These are phyloP conservation scores for Chaitophorus viminalis DNA, from an alignment of 2,888 invertebrate genomes.

Conservation along the genomic window DNA sequence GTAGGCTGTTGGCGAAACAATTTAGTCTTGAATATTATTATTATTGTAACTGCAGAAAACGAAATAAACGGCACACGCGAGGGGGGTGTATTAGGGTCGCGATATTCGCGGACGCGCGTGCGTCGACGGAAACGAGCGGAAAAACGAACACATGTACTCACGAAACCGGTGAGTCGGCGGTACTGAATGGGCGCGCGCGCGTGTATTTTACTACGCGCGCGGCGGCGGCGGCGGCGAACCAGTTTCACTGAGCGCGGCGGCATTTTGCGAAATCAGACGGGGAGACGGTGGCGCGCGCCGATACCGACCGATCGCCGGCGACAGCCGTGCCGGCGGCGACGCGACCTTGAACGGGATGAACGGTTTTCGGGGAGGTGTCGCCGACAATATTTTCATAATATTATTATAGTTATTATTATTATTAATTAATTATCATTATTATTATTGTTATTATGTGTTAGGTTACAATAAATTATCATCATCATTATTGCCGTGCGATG, in stretches of 20 bases:
- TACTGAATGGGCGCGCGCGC: conserved; percentile 53
- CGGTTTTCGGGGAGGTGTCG: conserved; percentile 16
- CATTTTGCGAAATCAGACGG: conserved; percentile 46
- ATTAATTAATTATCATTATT: too few species aligned
- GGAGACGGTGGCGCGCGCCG: background rate
- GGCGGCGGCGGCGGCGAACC: conserved; percentile 53
- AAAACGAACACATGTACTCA: conserved; percentile 23
- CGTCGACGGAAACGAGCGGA: background rate
- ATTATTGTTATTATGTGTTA: too few species aligned
- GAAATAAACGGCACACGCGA: background rate
- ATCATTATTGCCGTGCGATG: too few species aligned
- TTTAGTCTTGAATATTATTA: too few species aligned
- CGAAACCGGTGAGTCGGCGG: conserved; percentile 46
- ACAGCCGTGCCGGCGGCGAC: conserved; percentile 28
- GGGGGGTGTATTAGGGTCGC: too few species aligned
- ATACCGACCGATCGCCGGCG: background rate
- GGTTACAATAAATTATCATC: too few species aligned
- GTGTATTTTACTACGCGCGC: conserved; percentile 7
- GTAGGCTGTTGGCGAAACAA: too few species aligned
- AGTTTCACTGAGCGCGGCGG: conserved; percentile 40
- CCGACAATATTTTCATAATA: too few species aligned
- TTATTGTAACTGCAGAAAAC: too few species aligned
- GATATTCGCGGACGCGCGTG: background rate
- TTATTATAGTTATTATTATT: too few species aligned
- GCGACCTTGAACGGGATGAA: conserved; percentile 21